Evolutionary conservation across 2,113 vertebrate species (phyloP).

Genomic region (Oreotrochilus melanogaster): DNA sequence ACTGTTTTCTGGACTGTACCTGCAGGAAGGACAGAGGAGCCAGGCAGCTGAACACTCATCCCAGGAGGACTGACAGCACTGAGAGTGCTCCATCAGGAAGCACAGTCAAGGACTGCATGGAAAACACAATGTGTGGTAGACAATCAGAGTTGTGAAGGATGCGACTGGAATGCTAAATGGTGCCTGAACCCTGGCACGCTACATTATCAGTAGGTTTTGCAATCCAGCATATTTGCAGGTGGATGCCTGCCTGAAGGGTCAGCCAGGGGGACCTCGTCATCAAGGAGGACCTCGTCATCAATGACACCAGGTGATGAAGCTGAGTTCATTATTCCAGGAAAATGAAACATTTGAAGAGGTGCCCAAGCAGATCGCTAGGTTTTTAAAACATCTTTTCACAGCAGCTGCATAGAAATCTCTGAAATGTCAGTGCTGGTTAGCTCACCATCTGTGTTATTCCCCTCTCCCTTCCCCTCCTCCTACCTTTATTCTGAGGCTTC

Average conservation of each 20-base stretch:
- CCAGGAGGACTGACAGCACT: background rate
- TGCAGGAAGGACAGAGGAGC: background rate
- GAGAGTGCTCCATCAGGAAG: background rate
- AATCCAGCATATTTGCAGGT: background rate
- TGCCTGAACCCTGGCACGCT: background rate
- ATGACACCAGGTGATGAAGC: background rate
- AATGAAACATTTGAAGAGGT: background rate
- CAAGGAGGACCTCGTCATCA: background rate
- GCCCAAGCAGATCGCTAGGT: background rate
- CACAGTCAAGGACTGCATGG: background rate
- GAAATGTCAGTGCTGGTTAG: slow-evolving; percentile 40
- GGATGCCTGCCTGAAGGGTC: background rate
- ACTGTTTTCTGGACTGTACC: background rate
- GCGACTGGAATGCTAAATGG: rapidly evolving
- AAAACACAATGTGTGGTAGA: rapidly evolving
- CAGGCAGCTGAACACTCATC: background rate
- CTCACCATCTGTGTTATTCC: slow-evolving; percentile 53
- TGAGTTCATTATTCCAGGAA: background rate
- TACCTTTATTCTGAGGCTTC: slow-evolving; percentile 57
- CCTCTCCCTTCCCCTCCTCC: background rate
- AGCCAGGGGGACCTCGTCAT: background rate
- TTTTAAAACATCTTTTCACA: slow-evolving; percentile 23
- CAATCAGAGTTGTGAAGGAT: rapidly evolving
- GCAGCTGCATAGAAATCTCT: slow-evolving; percentile 39
- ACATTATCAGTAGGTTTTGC: background rate